Conservation (phyloP, 2,797 vertebrate genomes). For the Streptopelia turtur region DNA sequence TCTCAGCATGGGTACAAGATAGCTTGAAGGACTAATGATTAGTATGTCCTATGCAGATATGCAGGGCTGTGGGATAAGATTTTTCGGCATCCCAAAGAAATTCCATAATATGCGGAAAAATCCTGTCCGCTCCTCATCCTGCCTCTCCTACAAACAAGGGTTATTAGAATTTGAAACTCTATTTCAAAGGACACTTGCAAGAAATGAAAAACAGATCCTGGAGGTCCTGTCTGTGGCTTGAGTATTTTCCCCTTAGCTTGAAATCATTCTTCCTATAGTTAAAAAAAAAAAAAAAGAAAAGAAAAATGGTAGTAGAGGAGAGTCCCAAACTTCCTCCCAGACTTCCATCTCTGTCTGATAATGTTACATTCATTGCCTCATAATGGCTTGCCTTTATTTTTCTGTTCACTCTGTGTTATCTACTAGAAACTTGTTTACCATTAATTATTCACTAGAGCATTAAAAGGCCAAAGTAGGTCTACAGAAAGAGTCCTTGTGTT, state of each 20-base stretch:
- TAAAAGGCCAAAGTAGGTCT: neutral
- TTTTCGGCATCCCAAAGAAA: neutral
- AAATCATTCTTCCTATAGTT: neutral
- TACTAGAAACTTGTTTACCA: neutral
- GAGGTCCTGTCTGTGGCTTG: neutral
- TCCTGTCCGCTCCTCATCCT: neutral
- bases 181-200: neutral
- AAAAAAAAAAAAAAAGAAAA: neutral
- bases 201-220: neutral
- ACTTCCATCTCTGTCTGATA: neutral
- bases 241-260: neutral
- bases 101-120: neutral
- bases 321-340: neutral
- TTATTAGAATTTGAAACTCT: neutral
- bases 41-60: neutral
- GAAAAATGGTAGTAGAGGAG: neutral
- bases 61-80: neutral
- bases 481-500: neutral
- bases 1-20: neutral
- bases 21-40: neutral
- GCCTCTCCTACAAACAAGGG: neutral
- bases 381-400: neutral
- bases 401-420: neutral
- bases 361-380: neutral
- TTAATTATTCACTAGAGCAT: neutral